A percentile compares a stretch with the other conserved stretches of the same genome.
Evolutionary conservation across 2,797 vertebrate species (phyloP).

Genomic region (Microctenopoma lineatum): DNA sequence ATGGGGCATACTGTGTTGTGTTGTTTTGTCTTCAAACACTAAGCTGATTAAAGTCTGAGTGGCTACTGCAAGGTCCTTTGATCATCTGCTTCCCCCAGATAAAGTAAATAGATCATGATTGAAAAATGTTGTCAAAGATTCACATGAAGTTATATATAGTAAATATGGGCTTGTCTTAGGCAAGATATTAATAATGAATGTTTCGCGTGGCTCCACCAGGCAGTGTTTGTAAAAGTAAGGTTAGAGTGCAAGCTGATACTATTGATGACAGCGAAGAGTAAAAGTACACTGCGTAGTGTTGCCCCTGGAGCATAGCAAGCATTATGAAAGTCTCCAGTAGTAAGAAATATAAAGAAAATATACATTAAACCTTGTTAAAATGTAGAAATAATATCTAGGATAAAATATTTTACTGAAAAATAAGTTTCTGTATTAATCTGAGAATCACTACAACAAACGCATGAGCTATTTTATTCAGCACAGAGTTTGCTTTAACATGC

Average conservation of each 20-base stretch:
- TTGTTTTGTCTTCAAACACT: constrained; percentile 35
- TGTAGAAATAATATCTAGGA: too few species aligned
- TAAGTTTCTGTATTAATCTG: background rate
- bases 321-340: background rate
- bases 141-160: background rate
- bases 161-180: background rate
- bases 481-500: too few species aligned
- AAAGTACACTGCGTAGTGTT: constrained; percentile 61
- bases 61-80: constrained; percentile 12
- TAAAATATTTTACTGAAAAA: too few species aligned
- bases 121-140: background rate
- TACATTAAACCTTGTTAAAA: background rate
- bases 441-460: too few species aligned
- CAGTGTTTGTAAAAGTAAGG: constrained; percentile 64
- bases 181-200: constrained; percentile 71
- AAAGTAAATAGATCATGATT: background rate
- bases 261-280: constrained; percentile 60
- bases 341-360: background rate
- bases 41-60: constrained; percentile 47
- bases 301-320: constrained; percentile 8
- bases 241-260: constrained; percentile 69
- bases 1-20: constrained; percentile 6
- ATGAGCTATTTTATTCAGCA: too few species aligned
- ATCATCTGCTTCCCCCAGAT: background rate
- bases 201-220: constrained; percentile 45